phyloP scores from a whole-genome alignment of 2,797 vertebrate species.

The Aphelocoma californica region DNA sequence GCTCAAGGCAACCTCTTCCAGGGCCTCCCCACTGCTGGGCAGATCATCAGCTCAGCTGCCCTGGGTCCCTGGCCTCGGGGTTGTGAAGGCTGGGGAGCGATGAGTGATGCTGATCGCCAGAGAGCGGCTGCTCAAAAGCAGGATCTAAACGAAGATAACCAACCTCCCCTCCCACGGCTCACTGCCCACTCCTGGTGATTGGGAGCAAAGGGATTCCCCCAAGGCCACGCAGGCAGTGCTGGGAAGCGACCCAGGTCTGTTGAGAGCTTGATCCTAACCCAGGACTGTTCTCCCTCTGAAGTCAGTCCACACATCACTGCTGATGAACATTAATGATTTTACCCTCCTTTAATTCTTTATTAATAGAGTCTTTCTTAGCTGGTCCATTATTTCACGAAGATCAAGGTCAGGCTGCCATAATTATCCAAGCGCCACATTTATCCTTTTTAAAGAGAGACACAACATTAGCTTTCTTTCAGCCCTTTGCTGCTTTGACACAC shows the following conservation, averaged over 20 bases:
- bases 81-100: not conserved
- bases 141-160: not conserved
- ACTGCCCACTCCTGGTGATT: not conserved
- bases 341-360: slow-evolving; percentile 56
- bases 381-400: slow-evolving; percentile 42
- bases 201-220: not conserved
- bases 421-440: slow-evolving; percentile 46
- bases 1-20: not conserved
- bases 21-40: not conserved
- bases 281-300: slow-evolving; percentile 4
- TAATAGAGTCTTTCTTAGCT: slow-evolving; percentile 35
- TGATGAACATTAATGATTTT: slow-evolving; percentile 53
- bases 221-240: not conserved
- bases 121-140: not conserved
- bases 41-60: not conserved
- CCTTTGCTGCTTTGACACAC: slow-evolving; percentile 16
- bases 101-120: not conserved
- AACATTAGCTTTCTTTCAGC: slow-evolving; percentile 9
- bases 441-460: slow-evolving; percentile 48
- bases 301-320: slow-evolving; percentile 21
- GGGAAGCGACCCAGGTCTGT: not conserved
- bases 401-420: slow-evolving; percentile 60
- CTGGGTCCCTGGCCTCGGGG: not conserved
- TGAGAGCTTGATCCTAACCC: not conserved
- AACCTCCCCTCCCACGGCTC: not conserved